Evolutionary conservation across 2,113 vertebrate genomes (phyloP).

Genomic region (Tichodroma muraria): DNA sequence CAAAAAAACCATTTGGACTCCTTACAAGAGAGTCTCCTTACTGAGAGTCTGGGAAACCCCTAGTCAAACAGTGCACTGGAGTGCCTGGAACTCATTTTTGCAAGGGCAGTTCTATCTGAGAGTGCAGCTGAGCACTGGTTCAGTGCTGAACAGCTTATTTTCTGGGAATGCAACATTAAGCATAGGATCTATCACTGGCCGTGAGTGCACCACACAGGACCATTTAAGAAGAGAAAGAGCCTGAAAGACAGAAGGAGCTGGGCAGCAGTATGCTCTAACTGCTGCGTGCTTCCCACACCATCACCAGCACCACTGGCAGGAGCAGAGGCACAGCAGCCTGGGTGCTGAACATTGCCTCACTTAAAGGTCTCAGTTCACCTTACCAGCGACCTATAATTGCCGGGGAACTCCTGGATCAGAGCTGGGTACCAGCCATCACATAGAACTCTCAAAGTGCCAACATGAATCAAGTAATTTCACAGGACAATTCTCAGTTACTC

Average conservation of each 20-base stretch:
- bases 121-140: neutral
- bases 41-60: neutral
- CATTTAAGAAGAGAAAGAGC: neutral
- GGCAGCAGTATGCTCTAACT: neutral
- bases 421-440: neutral
- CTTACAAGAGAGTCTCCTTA: neutral
- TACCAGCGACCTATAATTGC: neutral
- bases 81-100: neutral
- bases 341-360: neutral
- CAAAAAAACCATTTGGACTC: neutral
- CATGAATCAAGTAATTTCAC: neutral
- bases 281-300: neutral
- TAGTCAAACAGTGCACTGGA: neutral
- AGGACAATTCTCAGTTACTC: neutral
- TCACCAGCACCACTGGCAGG: neutral
- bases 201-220: neutral
- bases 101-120: neutral
- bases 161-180: neutral
- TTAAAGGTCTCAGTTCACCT: neutral
- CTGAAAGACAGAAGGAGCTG: neutral
- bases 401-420: neutral
- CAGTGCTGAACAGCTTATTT: neutral
- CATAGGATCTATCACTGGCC: neutral
- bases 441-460: neutral
- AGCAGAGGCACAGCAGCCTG: neutral